phyloP scores from a whole-genome alignment of 2,113 vertebrate species.

The Anseranas semipalmata region DNA sequence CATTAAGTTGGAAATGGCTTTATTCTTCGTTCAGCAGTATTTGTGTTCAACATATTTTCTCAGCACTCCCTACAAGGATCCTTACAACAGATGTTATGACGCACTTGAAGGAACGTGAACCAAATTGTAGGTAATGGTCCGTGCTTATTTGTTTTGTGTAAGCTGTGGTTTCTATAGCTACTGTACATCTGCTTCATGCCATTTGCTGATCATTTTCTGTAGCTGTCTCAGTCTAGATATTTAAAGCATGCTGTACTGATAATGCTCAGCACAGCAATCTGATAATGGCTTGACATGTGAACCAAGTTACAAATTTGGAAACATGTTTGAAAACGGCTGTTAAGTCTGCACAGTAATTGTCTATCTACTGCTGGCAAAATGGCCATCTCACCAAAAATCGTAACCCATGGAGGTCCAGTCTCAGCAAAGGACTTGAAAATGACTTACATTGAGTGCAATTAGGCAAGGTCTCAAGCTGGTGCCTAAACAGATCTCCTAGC shows the following conservation, averaged over 20 bases:
- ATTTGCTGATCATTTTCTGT: constrained; percentile 50
- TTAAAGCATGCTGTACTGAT: constrained; percentile 22
- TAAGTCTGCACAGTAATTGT: background rate
- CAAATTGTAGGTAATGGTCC: constrained; percentile 67
- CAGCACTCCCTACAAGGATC: constrained; percentile 40
- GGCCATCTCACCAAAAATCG: background rate
- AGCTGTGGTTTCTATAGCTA: constrained; percentile 60
- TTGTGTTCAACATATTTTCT: constrained; percentile 54
- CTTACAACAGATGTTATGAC: constrained; percentile 46
- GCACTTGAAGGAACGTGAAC: constrained; percentile 48
- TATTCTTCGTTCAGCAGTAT: constrained; percentile 62
- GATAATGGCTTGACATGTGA: background rate
- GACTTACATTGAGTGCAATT: fast-evolving
- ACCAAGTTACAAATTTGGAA: constrained; percentile 14
- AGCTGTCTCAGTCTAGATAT: constrained; percentile 40
- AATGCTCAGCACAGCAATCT: constrained; percentile 18
- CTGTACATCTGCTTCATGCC: constrained; percentile 52
- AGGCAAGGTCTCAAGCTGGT: background rate
- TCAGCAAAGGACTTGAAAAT: background rate
- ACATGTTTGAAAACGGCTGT: constrained; percentile 1
- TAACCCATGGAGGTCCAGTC: background rate
- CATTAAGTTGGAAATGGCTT: constrained; percentile 65
- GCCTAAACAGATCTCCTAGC: background rate
- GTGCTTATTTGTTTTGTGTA: constrained; percentile 64
- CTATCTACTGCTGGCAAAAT: background rate